Evolutionary conservation across 2,113 vertebrate species (phyloP).

Genomic region (Sitta europaea): DNA sequence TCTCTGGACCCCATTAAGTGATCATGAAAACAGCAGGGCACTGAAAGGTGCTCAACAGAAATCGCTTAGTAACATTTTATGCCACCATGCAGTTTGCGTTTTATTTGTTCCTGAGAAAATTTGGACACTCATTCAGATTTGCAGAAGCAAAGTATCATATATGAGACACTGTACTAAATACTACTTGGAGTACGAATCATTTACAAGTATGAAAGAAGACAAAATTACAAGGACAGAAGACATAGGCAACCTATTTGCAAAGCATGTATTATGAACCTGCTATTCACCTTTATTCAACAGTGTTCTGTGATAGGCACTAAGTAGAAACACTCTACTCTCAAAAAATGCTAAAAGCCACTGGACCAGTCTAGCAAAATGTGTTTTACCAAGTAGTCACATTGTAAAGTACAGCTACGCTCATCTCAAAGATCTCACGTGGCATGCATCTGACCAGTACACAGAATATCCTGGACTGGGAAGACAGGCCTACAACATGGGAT

Average conservation of each 20-base stretch:
- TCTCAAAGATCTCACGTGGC: not conserved
- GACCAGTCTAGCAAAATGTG: not conserved
- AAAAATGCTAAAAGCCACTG: not conserved
- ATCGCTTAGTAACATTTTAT: not conserved
- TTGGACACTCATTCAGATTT: not conserved
- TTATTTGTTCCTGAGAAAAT: not conserved
- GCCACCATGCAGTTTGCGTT: not conserved
- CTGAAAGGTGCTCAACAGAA: slow-evolving; percentile 9
- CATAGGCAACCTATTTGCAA: not conserved
- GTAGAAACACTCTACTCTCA: not conserved
- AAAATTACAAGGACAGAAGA: not conserved
- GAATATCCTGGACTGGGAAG: not conserved
- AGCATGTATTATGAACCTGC: not conserved
- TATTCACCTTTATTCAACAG: not conserved
- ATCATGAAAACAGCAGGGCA: slow-evolving; percentile 1
- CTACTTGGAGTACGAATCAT: not conserved
- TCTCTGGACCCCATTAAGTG: not conserved
- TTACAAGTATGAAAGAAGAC: not conserved
- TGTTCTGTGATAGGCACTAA: not conserved
- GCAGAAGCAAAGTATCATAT: not conserved
- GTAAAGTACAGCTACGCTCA: not conserved
- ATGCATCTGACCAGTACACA: not conserved
- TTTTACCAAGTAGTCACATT: not conserved
- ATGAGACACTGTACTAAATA: not conserved
- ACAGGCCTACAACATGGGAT: not conserved